Evolutionary conservation across 2,113 vertebrate genomes (phyloP).

Genomic region (Zapus hudsonius): DNA sequence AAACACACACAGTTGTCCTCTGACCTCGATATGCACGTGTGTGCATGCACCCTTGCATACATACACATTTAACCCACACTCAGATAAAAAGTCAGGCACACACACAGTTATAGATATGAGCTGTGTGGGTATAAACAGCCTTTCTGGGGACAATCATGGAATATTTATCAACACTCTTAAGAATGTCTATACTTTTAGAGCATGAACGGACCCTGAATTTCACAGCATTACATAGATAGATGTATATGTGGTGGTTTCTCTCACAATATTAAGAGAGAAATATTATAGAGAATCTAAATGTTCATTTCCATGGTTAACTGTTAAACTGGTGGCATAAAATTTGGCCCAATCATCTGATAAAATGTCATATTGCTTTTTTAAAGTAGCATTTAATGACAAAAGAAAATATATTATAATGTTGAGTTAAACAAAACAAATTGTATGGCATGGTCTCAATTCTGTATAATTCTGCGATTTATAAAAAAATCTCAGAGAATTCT

Average conservation of each 20-base stretch:
- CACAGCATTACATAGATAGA: neutral
- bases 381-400: constrained; percentile 38
- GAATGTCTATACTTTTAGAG: neutral
- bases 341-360: constrained; percentile 7
- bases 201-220: neutral
- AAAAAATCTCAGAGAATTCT: neutral
- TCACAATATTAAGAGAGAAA: neutral
- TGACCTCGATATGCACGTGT: too few relatives aligned
- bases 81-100: too few relatives aligned
- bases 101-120: neutral
- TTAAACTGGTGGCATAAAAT: constrained; percentile 39
- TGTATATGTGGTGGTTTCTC: neutral
- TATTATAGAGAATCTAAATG: constrained; percentile 21
- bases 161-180: neutral
- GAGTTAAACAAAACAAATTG: constrained; percentile 28
- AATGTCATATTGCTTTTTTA: constrained; percentile 12
- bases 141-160: neutral
- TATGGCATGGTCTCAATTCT: neutral
- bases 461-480: neutral
- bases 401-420: constrained; percentile 25
- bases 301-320: constrained; percentile 18
- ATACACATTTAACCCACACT: too few relatives aligned
- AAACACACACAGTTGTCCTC: too few relatives aligned
- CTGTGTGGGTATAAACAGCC: neutral
- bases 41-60: too few relatives aligned